Conservation (phyloP, 2,797 vertebrate genomes). For the Thalassophryne amazonica region DNA sequence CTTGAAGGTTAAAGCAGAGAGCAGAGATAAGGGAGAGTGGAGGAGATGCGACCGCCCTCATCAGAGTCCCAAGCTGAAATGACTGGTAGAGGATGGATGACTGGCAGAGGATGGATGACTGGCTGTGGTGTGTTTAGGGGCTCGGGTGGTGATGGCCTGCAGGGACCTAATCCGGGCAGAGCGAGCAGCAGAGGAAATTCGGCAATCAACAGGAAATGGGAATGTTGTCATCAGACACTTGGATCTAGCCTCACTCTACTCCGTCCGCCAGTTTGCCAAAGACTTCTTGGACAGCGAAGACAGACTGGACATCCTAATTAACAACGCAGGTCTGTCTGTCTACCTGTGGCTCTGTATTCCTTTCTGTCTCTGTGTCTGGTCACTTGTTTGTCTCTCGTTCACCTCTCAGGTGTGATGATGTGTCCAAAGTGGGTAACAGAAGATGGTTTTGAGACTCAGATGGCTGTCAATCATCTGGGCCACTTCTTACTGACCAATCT, state of each 20-base stretch:
- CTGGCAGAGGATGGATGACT: background rate
- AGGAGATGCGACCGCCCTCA: too few relatives aligned
- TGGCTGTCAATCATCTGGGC: conserved; percentile 78
- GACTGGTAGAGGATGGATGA: conserved; percentile 6
- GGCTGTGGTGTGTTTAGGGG: conserved; percentile 53
- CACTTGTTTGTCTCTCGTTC: background rate
- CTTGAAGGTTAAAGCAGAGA: too few relatives aligned
- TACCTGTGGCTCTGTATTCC: background rate
- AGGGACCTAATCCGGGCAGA: conserved; percentile 68
- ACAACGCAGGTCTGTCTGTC: conserved; percentile 71
- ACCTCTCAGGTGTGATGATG: conserved; percentile 77
- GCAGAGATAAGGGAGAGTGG: too few relatives aligned
- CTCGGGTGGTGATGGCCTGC: conserved; percentile 80
- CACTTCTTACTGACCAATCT: conserved; percentile 79
- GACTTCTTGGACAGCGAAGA: conserved; percentile 70
- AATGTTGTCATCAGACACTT: conserved; percentile 72
- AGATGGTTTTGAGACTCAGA: conserved; percentile 79
- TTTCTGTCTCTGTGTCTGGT: background rate
- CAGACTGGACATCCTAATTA: conserved; percentile 76
- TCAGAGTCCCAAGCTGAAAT: too few relatives aligned
- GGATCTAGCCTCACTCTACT: conserved; percentile 72
- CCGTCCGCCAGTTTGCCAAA: conserved; percentile 66
- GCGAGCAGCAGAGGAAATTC: conserved; percentile 63
- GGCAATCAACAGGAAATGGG: conserved; percentile 62
- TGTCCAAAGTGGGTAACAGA: conserved; percentile 77